Evolutionary conservation across 1,140 invertebrate species (phyloP).

Genomic region (Drosophila dunni): DNA sequence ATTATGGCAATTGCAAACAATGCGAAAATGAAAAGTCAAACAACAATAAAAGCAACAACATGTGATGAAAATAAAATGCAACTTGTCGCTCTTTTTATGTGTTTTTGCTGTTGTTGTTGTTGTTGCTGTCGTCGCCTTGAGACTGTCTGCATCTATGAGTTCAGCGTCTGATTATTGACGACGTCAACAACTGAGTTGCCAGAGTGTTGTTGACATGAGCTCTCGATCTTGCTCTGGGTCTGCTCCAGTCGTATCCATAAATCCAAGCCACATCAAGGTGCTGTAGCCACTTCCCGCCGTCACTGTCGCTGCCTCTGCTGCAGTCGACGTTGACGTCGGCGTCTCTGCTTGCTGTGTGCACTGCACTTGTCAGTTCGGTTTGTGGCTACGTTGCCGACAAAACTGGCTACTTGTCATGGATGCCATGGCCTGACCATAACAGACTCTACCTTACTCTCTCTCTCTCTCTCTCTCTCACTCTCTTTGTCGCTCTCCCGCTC

Average conservation of each 20-base stretch:
- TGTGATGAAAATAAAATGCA: constrained; percentile 68
- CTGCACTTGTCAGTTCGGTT: constrained; percentile 76
- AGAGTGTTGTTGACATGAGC: constrained; percentile 73
- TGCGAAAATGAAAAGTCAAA: constrained; percentile 63
- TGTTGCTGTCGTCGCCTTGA: constrained; percentile 70
- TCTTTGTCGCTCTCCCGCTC: not conserved
- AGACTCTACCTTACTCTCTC: not conserved
- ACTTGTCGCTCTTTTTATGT: constrained; percentile 26
- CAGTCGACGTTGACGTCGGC: not conserved
- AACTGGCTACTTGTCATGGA: constrained; percentile 65
- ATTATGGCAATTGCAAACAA: constrained; percentile 82
- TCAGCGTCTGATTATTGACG: constrained; percentile 80
- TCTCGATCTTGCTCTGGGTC: constrained; percentile 7
- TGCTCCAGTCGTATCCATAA: constrained; percentile 59
- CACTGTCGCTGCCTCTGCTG: constrained; percentile 11
- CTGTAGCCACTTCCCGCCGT: constrained; percentile 13
- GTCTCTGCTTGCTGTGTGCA: constrained; percentile 58
- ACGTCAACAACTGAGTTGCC: constrained; percentile 61
- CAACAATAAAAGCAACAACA: constrained; percentile 69
- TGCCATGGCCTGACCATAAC: constrained; percentile 40
- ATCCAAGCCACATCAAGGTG: constrained; percentile 66
- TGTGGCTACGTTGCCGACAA: constrained; percentile 58
- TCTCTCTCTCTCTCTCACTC: not conserved
- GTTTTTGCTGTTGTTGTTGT: constrained; percentile 48
- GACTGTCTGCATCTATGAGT: constrained; percentile 63